These are phyloP conservation scores for Apotomis turbidana DNA, from an alignment of 2,888 invertebrate genomes.

Conservation along the genomic window DNA sequence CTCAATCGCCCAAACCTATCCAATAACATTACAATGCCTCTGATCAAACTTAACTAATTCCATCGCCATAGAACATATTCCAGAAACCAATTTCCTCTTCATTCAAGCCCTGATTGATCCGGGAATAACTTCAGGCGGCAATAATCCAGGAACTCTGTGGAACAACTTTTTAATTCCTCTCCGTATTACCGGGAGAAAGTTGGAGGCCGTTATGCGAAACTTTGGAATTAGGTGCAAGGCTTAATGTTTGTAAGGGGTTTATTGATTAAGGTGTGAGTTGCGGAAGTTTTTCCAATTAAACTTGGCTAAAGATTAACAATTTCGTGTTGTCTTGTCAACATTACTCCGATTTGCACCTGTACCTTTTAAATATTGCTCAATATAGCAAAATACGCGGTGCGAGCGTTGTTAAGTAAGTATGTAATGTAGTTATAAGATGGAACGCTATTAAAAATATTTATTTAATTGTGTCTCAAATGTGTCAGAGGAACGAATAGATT, in stretches of 20 bases:
- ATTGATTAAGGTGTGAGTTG: constrained; percentile 16
- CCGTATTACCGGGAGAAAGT: constrained; percentile 19
- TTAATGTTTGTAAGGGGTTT: constrained; percentile 29
- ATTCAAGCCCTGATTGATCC: constrained; percentile 37
- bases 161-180: constrained; percentile 39
- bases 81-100: constrained; percentile 37
- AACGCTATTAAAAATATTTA: no score
- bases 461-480: no score
- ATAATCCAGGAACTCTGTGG: constrained; percentile 30
- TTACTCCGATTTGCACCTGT: no score
- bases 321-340: no score
- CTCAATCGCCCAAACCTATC: not conserved
- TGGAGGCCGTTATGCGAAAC: constrained; percentile 27
- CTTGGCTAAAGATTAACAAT: not conserved
- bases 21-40: constrained; percentile 5
- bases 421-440: no score
- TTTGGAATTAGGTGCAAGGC: constrained; percentile 36
- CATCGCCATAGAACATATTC: constrained; percentile 28
- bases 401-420: no score
- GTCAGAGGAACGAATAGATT: no score
- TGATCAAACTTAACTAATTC: constrained; percentile 21
- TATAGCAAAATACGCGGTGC: no score
- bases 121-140: constrained; percentile 27
- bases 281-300: constrained; percentile 12
- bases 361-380: no score